phyloP scores from a whole-genome alignment of 2,113 vertebrate genomes.

The Microcebus murinus region DNA sequence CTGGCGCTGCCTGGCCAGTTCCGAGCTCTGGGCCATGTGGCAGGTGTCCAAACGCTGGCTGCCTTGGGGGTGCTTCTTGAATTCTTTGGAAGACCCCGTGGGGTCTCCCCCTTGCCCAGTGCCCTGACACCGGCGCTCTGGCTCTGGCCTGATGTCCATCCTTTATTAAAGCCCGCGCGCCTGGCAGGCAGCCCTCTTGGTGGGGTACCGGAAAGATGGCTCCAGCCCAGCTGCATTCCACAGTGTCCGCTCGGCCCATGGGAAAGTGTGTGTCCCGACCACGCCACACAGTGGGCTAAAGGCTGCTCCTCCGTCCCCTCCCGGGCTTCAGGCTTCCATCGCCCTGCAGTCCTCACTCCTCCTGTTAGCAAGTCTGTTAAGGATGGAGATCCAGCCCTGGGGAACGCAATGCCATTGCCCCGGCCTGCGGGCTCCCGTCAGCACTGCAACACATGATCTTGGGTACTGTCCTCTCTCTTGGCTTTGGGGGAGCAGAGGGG shows the following conservation, averaged over 20 bases:
- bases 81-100: constrained; percentile 51
- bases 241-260: not conserved
- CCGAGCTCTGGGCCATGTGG: not conserved
- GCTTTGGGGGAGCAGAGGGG: not conserved
- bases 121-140: constrained; percentile 7
- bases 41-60: constrained; percentile 13
- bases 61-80: constrained; percentile 20
- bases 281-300: not conserved
- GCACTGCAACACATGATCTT: not conserved
- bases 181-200: constrained; percentile 62
- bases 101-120: not conserved
- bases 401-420: not conserved
- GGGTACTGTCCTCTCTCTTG: rapidly evolving
- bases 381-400: not conserved
- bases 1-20: not conserved
- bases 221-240: constrained; percentile 57
- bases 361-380: not conserved
- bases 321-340: not conserved
- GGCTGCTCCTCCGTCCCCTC: not conserved
- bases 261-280: not conserved
- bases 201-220: constrained; percentile 75
- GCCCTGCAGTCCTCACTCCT: not conserved
- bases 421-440: not conserved
- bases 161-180: constrained; percentile 28
- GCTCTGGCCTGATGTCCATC: not conserved